Evolutionary conservation across 2,888 invertebrate genomes (phyloP).

Genomic region (Dermolepida albohirtum): DNA sequence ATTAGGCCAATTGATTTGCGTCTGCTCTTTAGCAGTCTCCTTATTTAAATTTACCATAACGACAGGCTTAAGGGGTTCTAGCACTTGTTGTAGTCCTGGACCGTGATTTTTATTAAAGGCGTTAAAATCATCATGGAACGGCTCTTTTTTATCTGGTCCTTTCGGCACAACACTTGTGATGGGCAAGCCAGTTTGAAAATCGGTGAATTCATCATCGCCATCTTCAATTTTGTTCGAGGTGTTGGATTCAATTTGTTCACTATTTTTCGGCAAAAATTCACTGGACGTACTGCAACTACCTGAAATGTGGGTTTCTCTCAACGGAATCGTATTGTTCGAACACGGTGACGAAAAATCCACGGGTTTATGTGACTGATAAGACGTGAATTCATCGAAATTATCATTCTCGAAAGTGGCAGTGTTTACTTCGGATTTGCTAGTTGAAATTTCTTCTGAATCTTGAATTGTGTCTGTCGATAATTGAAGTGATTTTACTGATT

Average conservation of each 20-base stretch:
- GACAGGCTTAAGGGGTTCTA: conserved; percentile 55
- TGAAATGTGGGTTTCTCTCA: conserved; percentile 61
- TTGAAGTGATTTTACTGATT: conserved; percentile 55
- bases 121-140: conserved; percentile 3
- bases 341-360: conserved; percentile 41
- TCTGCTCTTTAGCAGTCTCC: not conserved
- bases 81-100: conserved; percentile 35
- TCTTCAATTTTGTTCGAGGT: conserved; percentile 23
- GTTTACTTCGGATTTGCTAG: conserved; percentile 28
- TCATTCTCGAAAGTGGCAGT: conserved; percentile 51
- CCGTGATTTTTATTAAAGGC: conserved; percentile 3
- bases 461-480: conserved; percentile 44
- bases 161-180: not conserved
- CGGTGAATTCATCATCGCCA: conserved; percentile 62
- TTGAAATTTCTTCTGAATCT: conserved; percentile 32
- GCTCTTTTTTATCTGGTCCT: not conserved
- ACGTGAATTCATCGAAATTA: conserved; percentile 65
- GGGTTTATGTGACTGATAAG: conserved; percentile 61
- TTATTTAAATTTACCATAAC: not conserved
- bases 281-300: conserved; percentile 40
- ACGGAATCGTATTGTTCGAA: conserved; percentile 50
- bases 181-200: conserved; percentile 60
- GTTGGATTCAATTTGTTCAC: conserved; percentile 11
- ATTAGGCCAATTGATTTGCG: conserved; percentile 73
- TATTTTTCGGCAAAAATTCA: not conserved